These are phyloP conservation scores for Podarcis siculus DNA, from an alignment of 2,797 vertebrate genomes.

Conservation along the genomic window DNA sequence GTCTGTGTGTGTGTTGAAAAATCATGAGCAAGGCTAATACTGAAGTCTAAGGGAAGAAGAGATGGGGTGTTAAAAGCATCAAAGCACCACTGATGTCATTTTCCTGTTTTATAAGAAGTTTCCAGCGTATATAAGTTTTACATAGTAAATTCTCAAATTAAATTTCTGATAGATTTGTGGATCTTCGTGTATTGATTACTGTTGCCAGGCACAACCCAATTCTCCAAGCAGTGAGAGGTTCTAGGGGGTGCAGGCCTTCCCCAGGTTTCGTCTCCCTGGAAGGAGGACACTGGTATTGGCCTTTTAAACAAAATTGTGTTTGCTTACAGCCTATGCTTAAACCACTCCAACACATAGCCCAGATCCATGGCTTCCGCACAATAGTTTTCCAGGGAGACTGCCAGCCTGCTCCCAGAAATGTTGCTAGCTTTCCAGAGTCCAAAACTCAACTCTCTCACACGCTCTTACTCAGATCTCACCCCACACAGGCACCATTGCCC, in stretches of 20 bases:
- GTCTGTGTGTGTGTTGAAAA: neutral
- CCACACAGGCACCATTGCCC: no score
- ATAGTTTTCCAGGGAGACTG: no score
- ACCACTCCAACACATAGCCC: no score
- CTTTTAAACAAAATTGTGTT: neutral
- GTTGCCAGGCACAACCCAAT: neutral
- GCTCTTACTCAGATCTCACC: no score
- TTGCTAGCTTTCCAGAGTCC: no score
- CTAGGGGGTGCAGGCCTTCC: no score
- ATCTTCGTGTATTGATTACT: neutral
- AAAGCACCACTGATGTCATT: neutral
- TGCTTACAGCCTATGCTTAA: neutral
- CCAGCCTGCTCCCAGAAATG: no score
- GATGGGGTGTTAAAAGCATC: neutral
- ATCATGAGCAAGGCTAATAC: neutral
- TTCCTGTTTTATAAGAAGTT: neutral
- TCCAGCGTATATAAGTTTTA: neutral
- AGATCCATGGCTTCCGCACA: no score
- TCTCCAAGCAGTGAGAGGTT: no score
- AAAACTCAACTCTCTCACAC: no score
- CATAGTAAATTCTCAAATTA: neutral
- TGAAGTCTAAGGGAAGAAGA: neutral
- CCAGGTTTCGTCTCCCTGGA: no score
- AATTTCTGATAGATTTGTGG: neutral
- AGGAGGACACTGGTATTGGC: no score